A percentile compares a stretch with the other conserved stretches of the same genome.
Conservation (phyloP, 1,140 invertebrate genomes). For the Ylistrum balloti region DNA sequence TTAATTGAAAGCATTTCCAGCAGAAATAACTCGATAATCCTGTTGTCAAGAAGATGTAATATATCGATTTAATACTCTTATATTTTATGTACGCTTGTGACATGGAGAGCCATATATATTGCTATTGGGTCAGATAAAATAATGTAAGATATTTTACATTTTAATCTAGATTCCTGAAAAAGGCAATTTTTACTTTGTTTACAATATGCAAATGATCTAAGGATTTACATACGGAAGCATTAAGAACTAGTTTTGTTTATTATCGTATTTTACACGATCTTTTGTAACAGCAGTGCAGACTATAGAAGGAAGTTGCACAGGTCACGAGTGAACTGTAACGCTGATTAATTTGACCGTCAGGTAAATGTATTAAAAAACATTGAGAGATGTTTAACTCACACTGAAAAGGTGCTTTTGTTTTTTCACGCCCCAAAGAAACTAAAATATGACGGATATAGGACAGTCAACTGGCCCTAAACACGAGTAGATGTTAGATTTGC, state of each 20-base stretch:
- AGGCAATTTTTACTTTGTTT: background rate
- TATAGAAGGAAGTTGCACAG: background rate
- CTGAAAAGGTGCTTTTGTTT: slow-evolving; percentile 33
- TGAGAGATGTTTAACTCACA: background rate
- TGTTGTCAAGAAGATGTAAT: no score
- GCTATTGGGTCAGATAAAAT: no score
- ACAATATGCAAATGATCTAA: background rate
- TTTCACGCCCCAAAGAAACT: slow-evolving; percentile 8
- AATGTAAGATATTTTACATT: no score
- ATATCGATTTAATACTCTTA: no score
- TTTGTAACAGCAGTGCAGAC: background rate
- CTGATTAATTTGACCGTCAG: slow-evolving; percentile 11
- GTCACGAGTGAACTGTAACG: background rate
- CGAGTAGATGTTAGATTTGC: background rate
- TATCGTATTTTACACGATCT: no score
- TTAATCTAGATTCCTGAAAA: no score
- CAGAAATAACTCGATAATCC: no score
- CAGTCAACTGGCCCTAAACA: background rate
- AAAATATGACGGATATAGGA: slow-evolving; percentile 23
- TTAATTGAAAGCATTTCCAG: no score
- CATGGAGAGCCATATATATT: no score
- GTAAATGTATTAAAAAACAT: background rate
- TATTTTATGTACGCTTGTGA: no score
- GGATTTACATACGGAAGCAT: background rate
- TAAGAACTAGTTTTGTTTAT: background rate